Percentiles rank a stretch among this genome's conserved stretches.
Evolutionary conservation across 1,140 invertebrate species (phyloP).

Genomic region (Dreissena rostriformis): DNA sequence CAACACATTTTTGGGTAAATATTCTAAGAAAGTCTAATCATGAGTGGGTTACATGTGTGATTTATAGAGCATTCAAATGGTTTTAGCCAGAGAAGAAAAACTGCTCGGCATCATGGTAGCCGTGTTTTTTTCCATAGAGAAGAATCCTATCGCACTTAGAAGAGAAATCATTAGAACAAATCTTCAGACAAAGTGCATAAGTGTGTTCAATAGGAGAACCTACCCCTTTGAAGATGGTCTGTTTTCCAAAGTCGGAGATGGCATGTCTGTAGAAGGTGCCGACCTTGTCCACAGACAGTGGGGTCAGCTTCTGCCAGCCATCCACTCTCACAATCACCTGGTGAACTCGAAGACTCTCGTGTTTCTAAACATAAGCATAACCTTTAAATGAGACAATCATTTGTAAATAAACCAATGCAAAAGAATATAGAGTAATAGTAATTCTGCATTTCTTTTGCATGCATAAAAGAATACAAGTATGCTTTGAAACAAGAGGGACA

Average conservation of each 20-base stretch:
- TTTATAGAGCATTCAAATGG: no score
- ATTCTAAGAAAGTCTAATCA: no score
- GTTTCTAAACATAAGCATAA: conserved; percentile 83
- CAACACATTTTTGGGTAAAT: no score
- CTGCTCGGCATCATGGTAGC: no score
- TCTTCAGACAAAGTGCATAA: no score
- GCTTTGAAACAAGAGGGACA: no score
- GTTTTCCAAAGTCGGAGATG: conserved; percentile 75
- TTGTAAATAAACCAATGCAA: background rate
- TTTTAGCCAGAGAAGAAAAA: no score
- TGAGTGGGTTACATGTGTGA: no score
- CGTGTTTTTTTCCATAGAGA: no score
- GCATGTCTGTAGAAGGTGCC: conserved; percentile 95
- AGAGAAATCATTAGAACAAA: no score
- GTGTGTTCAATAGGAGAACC: conserved; percentile 34
- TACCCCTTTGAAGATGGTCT: conserved; percentile 64
- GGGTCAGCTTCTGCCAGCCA: conserved; percentile 92
- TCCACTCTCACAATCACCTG: conserved; percentile 94
- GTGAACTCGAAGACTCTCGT: conserved; percentile 90
- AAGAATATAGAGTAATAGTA: background rate
- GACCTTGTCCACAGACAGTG: conserved; percentile 97
- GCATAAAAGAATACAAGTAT: background rate
- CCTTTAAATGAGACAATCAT: background rate
- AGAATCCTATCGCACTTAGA: no score
- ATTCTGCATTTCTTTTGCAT: background rate